phyloP scores from a whole-genome alignment of 2,113 vertebrate species.

The Mirounga angustirostris region DNA sequence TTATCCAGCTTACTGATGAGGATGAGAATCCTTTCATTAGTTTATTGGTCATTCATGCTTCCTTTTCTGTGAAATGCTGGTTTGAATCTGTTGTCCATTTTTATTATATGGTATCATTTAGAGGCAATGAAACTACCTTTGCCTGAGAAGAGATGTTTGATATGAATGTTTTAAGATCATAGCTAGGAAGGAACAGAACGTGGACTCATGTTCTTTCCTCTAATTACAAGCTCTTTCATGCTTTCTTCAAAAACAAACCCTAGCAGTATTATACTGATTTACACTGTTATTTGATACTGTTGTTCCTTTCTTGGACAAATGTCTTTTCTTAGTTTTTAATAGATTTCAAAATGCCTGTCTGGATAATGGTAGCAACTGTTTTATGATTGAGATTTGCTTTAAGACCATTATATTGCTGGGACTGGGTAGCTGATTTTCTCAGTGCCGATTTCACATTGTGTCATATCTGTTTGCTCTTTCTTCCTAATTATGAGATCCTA shows the following conservation, averaged over 20 bases:
- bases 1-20: background rate
- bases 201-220: background rate
- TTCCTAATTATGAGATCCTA: slow-evolving; percentile 4
- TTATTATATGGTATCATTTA: background rate
- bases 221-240: background rate
- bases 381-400: background rate
- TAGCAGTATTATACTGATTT: background rate
- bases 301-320: background rate
- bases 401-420: background rate
- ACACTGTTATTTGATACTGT: background rate
- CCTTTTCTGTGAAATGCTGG: background rate
- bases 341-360: background rate
- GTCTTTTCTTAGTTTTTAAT: slow-evolving; percentile 1
- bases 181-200: background rate
- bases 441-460: background rate
- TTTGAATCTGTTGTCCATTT: background rate
- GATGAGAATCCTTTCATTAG: background rate
- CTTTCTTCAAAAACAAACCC: background rate
- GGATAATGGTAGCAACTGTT: background rate
- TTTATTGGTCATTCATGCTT: background rate
- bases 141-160: background rate
- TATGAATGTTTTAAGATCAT: background rate
- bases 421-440: background rate
- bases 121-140: background rate
- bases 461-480: background rate